Evolutionary conservation across 2,113 vertebrate species (phyloP).

Genomic region (Dolichallabes microphthalmus): DNA sequence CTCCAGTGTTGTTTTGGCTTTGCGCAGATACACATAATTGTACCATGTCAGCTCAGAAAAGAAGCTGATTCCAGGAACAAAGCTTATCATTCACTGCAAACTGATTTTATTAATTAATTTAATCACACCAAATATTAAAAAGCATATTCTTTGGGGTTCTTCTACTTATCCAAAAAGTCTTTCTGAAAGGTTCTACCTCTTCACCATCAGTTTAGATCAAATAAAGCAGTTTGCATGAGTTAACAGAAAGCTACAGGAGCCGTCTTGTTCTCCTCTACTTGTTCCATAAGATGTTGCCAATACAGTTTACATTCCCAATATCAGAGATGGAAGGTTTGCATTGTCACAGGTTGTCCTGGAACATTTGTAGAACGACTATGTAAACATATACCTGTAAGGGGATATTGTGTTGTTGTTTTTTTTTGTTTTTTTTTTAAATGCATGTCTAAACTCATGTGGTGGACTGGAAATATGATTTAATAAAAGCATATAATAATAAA

Average conservation of each 20-base stretch:
- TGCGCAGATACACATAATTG: constrained; percentile 68
- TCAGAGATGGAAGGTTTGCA: constrained; percentile 81
- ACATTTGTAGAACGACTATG: constrained; percentile 85
- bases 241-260: constrained; percentile 88
- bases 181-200: constrained; percentile 99
- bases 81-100: constrained; percentile 93
- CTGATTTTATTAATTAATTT: constrained; percentile 94
- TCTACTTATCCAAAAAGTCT: constrained; percentile 97
- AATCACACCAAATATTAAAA: constrained; percentile 98
- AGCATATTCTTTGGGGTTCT: constrained; percentile 92
- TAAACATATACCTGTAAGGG: constrained; percentile 86
- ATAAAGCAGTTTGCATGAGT: constrained; percentile 94
- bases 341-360: constrained; percentile 85
- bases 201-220: constrained; percentile 93
- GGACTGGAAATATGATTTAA: constrained; percentile 84
- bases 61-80: constrained; percentile 85
- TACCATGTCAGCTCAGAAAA: constrained; percentile 78
- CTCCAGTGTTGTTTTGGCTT: constrained; percentile 86
- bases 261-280: constrained; percentile 86
- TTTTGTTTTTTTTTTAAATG: constrained; percentile 77
- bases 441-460: constrained; percentile 91
- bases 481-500: constrained; percentile 75
- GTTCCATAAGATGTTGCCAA: constrained; percentile 87
- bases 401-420: constrained; percentile 83
- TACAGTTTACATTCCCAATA: constrained; percentile 81